phyloP scores from a whole-genome alignment of 2,113 vertebrate genomes.

The Porphyrio hochstetteri region DNA sequence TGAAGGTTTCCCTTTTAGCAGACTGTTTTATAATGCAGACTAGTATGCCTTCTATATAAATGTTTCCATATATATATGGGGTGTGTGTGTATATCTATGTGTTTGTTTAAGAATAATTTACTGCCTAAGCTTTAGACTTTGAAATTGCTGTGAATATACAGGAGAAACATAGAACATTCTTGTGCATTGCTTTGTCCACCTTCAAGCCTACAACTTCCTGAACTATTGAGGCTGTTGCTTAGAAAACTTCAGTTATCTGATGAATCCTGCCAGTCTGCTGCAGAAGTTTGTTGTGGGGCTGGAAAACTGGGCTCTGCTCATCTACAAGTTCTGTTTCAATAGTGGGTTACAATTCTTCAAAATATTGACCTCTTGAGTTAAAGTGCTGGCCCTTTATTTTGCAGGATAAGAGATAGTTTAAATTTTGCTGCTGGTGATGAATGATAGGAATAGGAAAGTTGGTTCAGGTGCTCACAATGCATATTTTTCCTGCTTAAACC shows the following conservation, averaged over 20 bases:
- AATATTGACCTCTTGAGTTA: rapidly evolving
- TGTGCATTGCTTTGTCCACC: not conserved
- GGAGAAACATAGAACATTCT: not conserved
- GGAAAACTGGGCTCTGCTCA: not conserved
- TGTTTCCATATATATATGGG: not conserved
- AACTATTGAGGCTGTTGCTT: not conserved
- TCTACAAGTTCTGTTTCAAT: not conserved
- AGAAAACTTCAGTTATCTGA: not conserved
- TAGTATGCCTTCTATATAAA: not conserved
- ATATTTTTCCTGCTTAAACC: not conserved
- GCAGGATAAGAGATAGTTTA: not conserved
- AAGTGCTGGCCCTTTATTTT: not conserved
- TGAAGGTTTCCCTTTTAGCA: not conserved
- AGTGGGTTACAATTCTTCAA: not conserved
- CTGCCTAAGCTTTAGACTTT: not conserved
- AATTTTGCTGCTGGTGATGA: not conserved
- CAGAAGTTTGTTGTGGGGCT: not conserved
- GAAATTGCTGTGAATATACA: not conserved
- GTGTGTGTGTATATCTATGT: not conserved
- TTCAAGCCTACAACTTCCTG: not conserved
- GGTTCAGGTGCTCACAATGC: not conserved
- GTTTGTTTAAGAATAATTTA: not conserved
- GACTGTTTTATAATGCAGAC: not conserved
- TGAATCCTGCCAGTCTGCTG: too few species aligned
- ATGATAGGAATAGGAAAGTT: not conserved